phyloP scores from a whole-genome alignment of 2,113 vertebrate species.

The Picathartes gymnocephalus region DNA sequence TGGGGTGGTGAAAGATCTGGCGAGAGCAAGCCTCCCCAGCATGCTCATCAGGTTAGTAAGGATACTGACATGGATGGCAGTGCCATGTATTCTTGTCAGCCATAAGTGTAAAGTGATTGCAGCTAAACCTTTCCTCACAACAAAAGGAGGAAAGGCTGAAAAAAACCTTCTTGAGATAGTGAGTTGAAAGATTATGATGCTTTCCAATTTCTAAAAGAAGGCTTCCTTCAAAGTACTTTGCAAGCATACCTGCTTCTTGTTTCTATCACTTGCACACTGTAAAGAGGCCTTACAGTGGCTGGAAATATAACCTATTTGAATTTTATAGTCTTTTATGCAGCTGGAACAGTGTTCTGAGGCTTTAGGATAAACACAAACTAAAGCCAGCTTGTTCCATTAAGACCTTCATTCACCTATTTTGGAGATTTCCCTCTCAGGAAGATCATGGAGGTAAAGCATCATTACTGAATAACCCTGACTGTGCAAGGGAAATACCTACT shows the following conservation, averaged over 20 bases:
- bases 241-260: neutral
- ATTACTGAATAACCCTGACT: neutral
- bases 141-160: neutral
- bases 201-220: constrained; percentile 4
- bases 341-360: neutral
- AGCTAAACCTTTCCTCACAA: neutral
- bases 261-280: neutral
- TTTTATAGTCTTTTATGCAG: neutral
- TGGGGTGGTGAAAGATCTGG: neutral
- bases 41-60: neutral
- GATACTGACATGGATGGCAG: neutral
- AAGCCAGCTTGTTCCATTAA: neutral
- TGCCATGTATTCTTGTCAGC: constrained; percentile 1
- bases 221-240: neutral
- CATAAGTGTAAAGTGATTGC: neutral
- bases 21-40: neutral
- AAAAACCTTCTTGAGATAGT: neutral
- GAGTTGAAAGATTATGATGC: neutral
- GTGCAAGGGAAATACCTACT: accelerated
- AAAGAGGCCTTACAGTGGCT: neutral
- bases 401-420: neutral
- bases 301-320: neutral
- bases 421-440: neutral
- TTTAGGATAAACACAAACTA: neutral
- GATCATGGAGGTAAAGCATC: neutral